Evolutionary conservation across 1,140 invertebrate genomes (phyloP).

Genomic region (Coenobita brevimanus): DNA sequence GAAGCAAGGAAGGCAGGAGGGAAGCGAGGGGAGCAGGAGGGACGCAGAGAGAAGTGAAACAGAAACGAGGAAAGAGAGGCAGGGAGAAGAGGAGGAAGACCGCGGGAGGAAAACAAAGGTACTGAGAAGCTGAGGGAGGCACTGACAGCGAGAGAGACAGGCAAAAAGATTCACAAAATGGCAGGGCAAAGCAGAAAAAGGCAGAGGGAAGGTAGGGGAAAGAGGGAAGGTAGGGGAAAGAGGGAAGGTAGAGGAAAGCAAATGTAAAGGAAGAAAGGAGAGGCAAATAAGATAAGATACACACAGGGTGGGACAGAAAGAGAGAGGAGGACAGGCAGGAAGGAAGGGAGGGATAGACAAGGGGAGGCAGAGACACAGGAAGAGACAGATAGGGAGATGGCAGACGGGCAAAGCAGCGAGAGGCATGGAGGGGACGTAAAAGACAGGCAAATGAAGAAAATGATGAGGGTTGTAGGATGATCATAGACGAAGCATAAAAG

Average conservation of each 20-base stretch:
- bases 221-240: no score
- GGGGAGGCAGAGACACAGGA: no score
- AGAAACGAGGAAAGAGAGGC: neutral
- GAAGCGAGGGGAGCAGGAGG: neutral
- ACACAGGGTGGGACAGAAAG: neutral
- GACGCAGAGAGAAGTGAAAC: neutral
- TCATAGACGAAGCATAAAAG: no score
- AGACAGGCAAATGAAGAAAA: no score
- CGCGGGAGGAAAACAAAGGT: neutral
- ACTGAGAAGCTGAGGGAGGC: neutral
- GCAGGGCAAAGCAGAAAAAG: neutral
- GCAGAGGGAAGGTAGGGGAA: neutral
- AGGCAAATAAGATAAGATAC: neutral
- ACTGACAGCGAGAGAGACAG: neutral
- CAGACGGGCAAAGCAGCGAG: no score
- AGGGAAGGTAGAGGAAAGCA: neutral
- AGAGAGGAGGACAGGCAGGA: neutral
- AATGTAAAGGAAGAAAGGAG: neutral
- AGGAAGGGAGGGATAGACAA: neutral
- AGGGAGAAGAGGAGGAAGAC: neutral
- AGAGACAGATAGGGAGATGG: no score
- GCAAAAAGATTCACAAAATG: neutral
- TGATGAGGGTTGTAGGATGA: no score
- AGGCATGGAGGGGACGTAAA: no score
- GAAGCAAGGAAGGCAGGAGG: neutral